Conservation (phyloP, 2,797 vertebrate genomes). For the Melanotaenia pygmaea region DNA sequence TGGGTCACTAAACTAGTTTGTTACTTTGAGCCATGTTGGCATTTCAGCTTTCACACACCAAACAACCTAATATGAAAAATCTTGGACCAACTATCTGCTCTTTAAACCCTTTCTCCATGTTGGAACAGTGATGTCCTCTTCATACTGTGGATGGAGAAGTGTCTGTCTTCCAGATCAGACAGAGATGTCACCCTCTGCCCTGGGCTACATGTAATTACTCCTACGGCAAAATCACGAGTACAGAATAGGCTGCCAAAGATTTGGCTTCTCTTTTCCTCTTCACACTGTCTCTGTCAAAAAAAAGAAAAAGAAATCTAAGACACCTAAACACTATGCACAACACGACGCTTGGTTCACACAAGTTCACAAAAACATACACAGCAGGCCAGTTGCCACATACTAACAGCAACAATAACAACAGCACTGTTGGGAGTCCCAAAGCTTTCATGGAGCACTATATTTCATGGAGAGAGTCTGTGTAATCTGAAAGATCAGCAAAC, state of each 20-base stretch:
- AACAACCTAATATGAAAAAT: no score
- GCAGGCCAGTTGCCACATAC: conserved; percentile 39
- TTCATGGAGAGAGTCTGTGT: conserved; percentile 58
- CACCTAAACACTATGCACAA: neutral
- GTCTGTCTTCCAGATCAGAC: conserved; percentile 66
- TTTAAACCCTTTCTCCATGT: conserved; percentile 19
- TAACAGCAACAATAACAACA: conserved; percentile 45
- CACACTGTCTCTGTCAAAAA: conserved; percentile 3
- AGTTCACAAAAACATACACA: conserved; percentile 22
- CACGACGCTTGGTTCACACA: conserved; percentile 23
- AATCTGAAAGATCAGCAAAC: conserved; percentile 37
- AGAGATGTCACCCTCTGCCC: conserved; percentile 51
- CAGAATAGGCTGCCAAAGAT: conserved; percentile 41
- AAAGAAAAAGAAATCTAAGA: neutral
- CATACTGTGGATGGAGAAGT: conserved; percentile 48
- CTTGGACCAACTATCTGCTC: neutral
- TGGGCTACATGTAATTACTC: conserved; percentile 66
- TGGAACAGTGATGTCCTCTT: conserved; percentile 37
- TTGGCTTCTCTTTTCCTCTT: conserved; percentile 9
- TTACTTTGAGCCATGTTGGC: no score
- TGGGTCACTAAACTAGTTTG: no score
- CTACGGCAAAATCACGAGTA: conserved; percentile 43
- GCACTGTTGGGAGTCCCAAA: conserved; percentile 39
- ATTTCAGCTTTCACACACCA: no score
- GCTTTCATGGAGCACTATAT: conserved; percentile 43